phyloP scores from a whole-genome alignment of 1,140 invertebrate genomes.

The Diabrotica virgifera region DNA sequence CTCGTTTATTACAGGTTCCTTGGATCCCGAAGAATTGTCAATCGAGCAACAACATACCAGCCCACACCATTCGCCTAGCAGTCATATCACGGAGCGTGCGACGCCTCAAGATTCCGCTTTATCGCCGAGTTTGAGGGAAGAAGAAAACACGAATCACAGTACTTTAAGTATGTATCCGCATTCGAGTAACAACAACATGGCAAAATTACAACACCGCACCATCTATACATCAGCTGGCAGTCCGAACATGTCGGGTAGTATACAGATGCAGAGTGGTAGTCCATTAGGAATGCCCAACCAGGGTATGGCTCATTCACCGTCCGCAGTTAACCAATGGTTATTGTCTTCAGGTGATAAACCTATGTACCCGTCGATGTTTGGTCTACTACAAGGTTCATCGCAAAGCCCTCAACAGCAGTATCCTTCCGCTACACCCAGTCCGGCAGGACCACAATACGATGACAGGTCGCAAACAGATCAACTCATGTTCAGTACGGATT shows the following conservation, averaged over 20 bases:
- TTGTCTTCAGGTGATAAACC: conserved; percentile 54
- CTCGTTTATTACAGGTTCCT: conserved; percentile 61
- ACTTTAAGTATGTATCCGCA: conserved; percentile 63
- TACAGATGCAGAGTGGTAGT: conserved; percentile 39
- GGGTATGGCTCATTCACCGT: conserved; percentile 43
- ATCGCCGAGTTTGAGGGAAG: conserved; percentile 61
- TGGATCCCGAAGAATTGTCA: conserved; percentile 73
- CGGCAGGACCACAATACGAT: conserved; percentile 53
- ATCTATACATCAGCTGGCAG: conserved; percentile 42
- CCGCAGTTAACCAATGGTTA: conserved; percentile 50
- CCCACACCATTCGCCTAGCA: conserved; percentile 43
- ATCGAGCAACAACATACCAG: conserved; percentile 53
- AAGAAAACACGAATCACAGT: conserved; percentile 68
- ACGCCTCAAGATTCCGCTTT: conserved; percentile 50
- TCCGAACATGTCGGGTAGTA: conserved; percentile 35
- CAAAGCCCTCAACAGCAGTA: conserved; percentile 50
- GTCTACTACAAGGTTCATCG: conserved; percentile 49
- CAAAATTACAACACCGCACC: conserved; percentile 45
- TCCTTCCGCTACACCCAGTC: conserved; percentile 56
- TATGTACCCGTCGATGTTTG: conserved; percentile 55
- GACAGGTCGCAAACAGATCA: conserved; percentile 56
- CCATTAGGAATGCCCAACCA: conserved; percentile 37
- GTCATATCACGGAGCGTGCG: conserved; percentile 45
- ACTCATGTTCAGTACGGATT: conserved; percentile 61
- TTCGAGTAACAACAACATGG: conserved; percentile 50